Conservation (phyloP, 2,797 vertebrate genomes). For the Sarcophilus harrisii region DNA sequence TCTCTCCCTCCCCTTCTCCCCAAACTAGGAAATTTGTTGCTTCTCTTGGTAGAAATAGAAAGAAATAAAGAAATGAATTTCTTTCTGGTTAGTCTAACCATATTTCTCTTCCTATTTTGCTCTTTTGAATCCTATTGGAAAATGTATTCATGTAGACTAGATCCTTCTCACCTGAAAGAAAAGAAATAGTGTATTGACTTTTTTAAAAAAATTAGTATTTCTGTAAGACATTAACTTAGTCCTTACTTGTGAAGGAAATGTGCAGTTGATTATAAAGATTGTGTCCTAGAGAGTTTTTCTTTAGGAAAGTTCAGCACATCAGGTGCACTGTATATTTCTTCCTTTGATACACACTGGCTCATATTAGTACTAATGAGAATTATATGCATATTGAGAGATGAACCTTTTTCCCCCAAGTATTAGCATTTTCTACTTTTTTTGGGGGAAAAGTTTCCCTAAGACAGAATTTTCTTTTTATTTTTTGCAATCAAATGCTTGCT, state of each 20-base stretch:
- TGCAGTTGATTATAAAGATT: constrained; percentile 28
- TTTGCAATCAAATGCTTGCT: not conserved
- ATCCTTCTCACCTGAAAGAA: constrained; percentile 46
- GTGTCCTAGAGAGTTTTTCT: constrained; percentile 23
- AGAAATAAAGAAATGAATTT: not conserved
- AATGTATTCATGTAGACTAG: not conserved
- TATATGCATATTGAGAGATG: not conserved
- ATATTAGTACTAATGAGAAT: constrained; percentile 12
- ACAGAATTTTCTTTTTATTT: not conserved
- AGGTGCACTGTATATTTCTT: not conserved
- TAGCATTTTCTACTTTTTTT: constrained; percentile 42
- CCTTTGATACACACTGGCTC: not conserved
- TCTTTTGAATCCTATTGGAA: not conserved
- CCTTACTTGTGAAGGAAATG: constrained; percentile 36
- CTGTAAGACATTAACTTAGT: constrained; percentile 40
- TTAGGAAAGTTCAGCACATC: constrained; percentile 5
- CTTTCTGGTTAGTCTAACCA: not conserved
- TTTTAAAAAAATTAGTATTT: constrained; percentile 45
- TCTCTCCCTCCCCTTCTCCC: not conserved
- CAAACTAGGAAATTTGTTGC: not conserved
- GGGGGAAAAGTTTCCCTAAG: constrained; percentile 6
- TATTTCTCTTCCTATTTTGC: not conserved
- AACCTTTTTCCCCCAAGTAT: constrained; percentile 23
- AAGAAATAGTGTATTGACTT: constrained; percentile 37
- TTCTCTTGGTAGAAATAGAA: not conserved